Evolutionary conservation across 2,113 vertebrate genomes (phyloP), one percentile per base, ranked within the genome.

Genomic region (Stigmatopora argus): DNA sequence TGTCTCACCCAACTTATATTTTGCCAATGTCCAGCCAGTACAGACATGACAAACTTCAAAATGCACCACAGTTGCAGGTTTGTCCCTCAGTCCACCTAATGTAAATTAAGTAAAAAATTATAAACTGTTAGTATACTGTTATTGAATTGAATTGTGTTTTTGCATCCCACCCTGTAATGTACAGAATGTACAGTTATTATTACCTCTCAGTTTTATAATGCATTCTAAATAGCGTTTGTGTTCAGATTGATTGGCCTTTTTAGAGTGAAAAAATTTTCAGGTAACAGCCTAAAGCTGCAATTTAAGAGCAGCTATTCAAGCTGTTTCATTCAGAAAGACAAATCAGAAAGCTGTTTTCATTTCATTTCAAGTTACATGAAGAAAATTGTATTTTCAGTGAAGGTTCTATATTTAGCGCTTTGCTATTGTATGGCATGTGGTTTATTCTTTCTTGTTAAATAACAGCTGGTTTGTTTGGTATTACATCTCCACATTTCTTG

Each of bases 371-470:
- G 58, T 21, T 7, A 15, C 15, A 41, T 11, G 5, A 38, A 65
- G 17, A 26, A 60, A 18, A 13, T 77, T 71, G 52, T 55, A 18
- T 21, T 53, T 18, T 12, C 56, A 66, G 61, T 51, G 18, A 58
- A 2, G 38, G 45, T 71, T 62, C 0, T 64, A 12, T 10, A 44
- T 64, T 11, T 7, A 35, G 45, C 19, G 62, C 69, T 68, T 47
- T 62, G 67, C 34, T 1, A 17, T 9, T 17, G 72, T 72, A 51
- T 53, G 1, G 19, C 8, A 65, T 18, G 66, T 51, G 17, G 48
- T 52, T 73, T 21, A 46, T 53, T 15, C 23, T 21, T 23, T 21
- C 35, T 70, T 34, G 67, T 61, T 44, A 34, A 62, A 63, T 67
- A 19, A 64, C 19, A 62, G 35, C 18, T 21, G 2, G 48, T 7